Evolutionary conservation across 2,888 invertebrate species (phyloP).

Genomic region (Hirtodrosophila cameraria): DNA sequence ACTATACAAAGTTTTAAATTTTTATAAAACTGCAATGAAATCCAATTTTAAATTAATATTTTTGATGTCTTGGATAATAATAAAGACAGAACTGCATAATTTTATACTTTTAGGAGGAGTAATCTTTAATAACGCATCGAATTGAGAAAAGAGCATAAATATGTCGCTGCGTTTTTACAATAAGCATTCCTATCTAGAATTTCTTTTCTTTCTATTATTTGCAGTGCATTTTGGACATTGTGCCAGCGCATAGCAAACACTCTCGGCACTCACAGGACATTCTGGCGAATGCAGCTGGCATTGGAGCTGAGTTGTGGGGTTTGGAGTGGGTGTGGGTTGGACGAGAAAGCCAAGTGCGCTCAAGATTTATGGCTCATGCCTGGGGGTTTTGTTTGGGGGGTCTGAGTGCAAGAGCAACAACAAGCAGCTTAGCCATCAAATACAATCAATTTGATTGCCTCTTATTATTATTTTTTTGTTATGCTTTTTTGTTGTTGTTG

Average conservation of each 20-base stretch:
- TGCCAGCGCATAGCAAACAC: constrained; percentile 52
- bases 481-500: constrained; percentile 6
- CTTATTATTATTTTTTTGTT: constrained; percentile 26
- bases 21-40: no score
- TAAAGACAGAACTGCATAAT: background rate
- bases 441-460: constrained; percentile 77
- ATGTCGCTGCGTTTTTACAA: constrained; percentile 40
- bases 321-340: background rate
- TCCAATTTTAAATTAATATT: no score
- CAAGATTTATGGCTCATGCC: constrained; percentile 72
- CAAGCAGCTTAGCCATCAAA: constrained; percentile 61
- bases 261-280: constrained; percentile 60
- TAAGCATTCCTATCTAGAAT: constrained; percentile 22
- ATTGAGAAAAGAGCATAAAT: constrained; percentile 53
- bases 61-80: no score
- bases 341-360: constrained; percentile 61
- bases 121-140: constrained; percentile 25
- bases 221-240: constrained; percentile 72
- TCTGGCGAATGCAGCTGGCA: constrained; percentile 62
- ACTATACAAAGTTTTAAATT: no score
- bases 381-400: constrained; percentile 24
- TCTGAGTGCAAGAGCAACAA: constrained; percentile 1
- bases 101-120: background rate
- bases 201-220: constrained; percentile 50
- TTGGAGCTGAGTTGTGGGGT: constrained; percentile 1